These are phyloP conservation scores for Oncopodura yosiiana DNA, from an alignment of 1,140 invertebrate genomes.

Conservation along the genomic window DNA sequence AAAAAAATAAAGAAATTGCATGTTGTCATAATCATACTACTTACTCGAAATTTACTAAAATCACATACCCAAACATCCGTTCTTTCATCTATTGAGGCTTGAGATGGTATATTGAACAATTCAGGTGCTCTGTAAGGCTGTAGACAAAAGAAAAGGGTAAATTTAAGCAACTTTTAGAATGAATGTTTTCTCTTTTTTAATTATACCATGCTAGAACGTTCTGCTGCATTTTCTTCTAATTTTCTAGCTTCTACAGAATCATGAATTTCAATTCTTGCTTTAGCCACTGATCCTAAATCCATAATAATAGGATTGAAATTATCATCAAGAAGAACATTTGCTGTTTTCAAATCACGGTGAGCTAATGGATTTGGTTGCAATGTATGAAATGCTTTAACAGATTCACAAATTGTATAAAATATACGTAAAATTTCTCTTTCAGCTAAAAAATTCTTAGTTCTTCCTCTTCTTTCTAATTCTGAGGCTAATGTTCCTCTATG, in stretches of 20 bases:
- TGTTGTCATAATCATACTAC: not conserved
- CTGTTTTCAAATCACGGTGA: conserved; percentile 75
- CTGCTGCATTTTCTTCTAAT: conserved; percentile 69
- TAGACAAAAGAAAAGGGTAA: too few species aligned
- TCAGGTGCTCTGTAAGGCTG: conserved; percentile 79
- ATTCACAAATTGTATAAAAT: conserved; percentile 65
- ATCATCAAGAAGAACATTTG: conserved; percentile 66
- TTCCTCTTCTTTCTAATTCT: conserved; percentile 53
- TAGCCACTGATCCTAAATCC: conserved; percentile 71
- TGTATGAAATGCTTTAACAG: conserved; percentile 62
- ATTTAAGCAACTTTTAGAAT: too few species aligned
- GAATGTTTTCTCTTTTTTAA: too few species aligned
- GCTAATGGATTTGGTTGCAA: conserved; percentile 61
- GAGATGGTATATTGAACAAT: conserved; percentile 72
- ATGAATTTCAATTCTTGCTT: conserved; percentile 62
- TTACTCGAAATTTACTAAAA: not conserved
- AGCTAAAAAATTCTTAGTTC: conserved; percentile 51
- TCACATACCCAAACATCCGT: conserved; percentile 75
- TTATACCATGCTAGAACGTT: conserved; percentile 78
- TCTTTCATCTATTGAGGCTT: conserved; percentile 67
- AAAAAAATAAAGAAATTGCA: not conserved
- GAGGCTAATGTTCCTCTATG: conserved; percentile 63
- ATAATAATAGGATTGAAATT: conserved; percentile 65
- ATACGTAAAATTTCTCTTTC: conserved; percentile 56
- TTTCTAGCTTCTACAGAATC: conserved; percentile 59